A percentile compares a stretch with the other conserved stretches of the same genome.
Evolutionary conservation across 2,888 invertebrate species (phyloP).

Genomic region (Parnassius smintheus): DNA sequence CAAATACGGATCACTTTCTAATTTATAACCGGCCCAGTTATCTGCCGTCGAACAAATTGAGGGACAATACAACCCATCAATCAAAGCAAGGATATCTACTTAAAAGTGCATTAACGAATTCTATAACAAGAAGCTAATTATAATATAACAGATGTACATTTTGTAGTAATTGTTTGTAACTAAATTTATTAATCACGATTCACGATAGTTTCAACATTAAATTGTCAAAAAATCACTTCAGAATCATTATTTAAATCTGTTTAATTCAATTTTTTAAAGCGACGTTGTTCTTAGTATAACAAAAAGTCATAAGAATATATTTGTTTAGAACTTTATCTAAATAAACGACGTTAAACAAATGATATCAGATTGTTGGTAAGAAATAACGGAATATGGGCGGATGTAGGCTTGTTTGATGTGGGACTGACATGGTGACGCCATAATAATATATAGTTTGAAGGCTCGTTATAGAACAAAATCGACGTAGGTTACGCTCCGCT

Average conservation of each 20-base stretch:
- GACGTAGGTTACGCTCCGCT: constrained; percentile 70
- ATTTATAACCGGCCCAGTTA: constrained; percentile 50
- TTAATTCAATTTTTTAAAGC: constrained; percentile 32
- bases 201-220: constrained; percentile 65
- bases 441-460: constrained; percentile 69
- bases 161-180: constrained; percentile 63
- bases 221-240: constrained; percentile 72
- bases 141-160: constrained; percentile 29
- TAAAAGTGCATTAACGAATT: constrained; percentile 68
- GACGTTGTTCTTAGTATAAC: constrained; percentile 44
- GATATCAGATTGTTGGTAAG: constrained; percentile 59
- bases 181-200: constrained; percentile 51
- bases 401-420: constrained; percentile 72
- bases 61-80: constrained; percentile 66
- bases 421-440: constrained; percentile 74
- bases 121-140: constrained; percentile 51
- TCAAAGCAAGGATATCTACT: constrained; percentile 74
- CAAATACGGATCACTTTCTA: constrained; percentile 63
- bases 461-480: constrained; percentile 75
- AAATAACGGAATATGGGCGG: constrained; percentile 65
- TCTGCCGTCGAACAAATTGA: constrained; percentile 54
- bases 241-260: constrained; percentile 65
- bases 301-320: constrained; percentile 28
- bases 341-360: constrained; percentile 44
- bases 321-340: constrained; percentile 51